These are phyloP conservation scores for Gallinago solitaria DNA, from an alignment of 2,797 vertebrate genomes.

Conservation along the genomic window DNA sequence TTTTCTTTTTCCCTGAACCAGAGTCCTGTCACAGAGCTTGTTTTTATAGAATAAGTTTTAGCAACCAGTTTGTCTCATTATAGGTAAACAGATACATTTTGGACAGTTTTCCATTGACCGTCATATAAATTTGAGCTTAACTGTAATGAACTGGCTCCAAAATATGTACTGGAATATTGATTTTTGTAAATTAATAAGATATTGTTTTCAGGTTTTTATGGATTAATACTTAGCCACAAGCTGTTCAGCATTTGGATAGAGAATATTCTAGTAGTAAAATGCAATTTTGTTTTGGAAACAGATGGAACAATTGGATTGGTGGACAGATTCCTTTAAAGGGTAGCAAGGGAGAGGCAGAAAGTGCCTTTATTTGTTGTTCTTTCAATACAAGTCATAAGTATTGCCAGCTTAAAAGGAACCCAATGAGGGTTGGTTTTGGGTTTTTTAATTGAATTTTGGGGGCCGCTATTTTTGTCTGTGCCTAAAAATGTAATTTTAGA, in stretches of 20 bases:
- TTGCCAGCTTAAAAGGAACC: background rate
- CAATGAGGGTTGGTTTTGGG: background rate
- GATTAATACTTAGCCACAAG: constrained; percentile 56
- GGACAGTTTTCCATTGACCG: constrained; percentile 2
- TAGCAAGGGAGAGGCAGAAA: constrained; percentile 12
- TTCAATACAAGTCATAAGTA: constrained; percentile 21
- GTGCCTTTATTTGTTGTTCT: constrained; percentile 46
- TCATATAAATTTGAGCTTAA: background rate
- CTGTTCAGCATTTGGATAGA: constrained; percentile 20
- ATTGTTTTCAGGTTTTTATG: constrained; percentile 40
- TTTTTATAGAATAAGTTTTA: background rate
- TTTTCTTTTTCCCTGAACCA: background rate
- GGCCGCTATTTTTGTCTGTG: background rate
- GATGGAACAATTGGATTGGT: constrained; percentile 18
- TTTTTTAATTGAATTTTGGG: background rate
- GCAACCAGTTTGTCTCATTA: background rate
- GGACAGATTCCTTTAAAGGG: constrained; percentile 9
- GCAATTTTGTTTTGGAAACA: constrained; percentile 50
- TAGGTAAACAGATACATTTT: constrained; percentile 19
- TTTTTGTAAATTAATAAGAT: constrained; percentile 51
- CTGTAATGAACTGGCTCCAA: constrained; percentile 20
- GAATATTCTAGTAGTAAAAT: constrained; percentile 4
- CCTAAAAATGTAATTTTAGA: background rate
- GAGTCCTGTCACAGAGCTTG: background rate
- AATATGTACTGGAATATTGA: constrained; percentile 26